A percentile compares a stretch with the other conserved stretches of the same genome.
These are phyloP conservation scores for Lerema accius DNA, from an alignment of 1,140 invertebrate species.

Conservation along the genomic window DNA sequence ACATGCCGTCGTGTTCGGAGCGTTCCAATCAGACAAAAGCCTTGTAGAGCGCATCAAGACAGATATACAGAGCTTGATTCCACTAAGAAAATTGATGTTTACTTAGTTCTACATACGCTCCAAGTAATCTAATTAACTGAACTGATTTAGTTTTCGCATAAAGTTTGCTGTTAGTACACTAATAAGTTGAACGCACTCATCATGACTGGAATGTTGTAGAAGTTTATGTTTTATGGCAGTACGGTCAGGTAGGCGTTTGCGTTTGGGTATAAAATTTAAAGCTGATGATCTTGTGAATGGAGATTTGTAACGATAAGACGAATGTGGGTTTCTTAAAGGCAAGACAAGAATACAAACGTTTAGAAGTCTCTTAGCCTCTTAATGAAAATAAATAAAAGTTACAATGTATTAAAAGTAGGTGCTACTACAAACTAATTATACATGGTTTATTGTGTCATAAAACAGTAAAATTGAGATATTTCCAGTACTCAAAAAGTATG, in stretches of 20 bases:
- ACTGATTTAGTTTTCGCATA: slow-evolving; percentile 16
- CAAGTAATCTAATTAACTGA: slow-evolving; percentile 26
- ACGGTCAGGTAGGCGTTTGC: slow-evolving; percentile 10
- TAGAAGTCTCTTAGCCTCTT: too few relatives aligned
- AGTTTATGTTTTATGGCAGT: too few relatives aligned
- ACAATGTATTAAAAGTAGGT: neutral
- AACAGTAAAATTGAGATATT: neutral
- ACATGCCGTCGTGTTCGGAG: slow-evolving; percentile 45
- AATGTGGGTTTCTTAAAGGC: too few relatives aligned
- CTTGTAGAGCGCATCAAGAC: slow-evolving; percentile 34
- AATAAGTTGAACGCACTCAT: too few relatives aligned
- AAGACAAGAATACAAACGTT: too few relatives aligned
- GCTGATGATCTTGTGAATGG: too few relatives aligned
- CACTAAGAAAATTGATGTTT: slow-evolving; percentile 33
- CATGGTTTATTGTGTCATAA: neutral
- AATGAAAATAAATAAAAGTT: too few relatives aligned
- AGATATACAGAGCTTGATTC: slow-evolving; percentile 27
- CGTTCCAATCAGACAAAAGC: slow-evolving; percentile 54
- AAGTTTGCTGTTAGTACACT: neutral
- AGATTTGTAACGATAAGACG: too few relatives aligned
- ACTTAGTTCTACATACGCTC: slow-evolving; percentile 15
- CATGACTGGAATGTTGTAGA: too few relatives aligned
- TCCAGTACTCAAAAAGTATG: neutral
- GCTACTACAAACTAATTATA: neutral
- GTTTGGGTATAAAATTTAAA: too few relatives aligned